A percentile compares a stretch with the other conserved stretches of the same genome.
Evolutionary conservation across 2,888 invertebrate species (phyloP).

Genomic region (Cataglyphis cursor): DNA sequence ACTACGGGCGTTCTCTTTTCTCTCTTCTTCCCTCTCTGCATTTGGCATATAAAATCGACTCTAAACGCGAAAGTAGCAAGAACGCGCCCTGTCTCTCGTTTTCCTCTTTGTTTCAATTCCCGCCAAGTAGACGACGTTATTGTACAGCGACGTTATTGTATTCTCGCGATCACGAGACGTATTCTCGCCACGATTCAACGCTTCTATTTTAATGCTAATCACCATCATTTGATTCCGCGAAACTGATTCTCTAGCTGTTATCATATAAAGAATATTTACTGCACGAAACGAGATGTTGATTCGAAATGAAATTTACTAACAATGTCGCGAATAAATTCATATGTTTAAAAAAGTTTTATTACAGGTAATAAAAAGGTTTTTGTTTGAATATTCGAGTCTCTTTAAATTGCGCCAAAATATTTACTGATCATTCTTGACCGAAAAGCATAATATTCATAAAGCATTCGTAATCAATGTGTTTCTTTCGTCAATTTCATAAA

Average conservation of each 20-base stretch:
- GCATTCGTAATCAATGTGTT: neutral
- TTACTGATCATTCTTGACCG: neutral
- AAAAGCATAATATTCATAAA: neutral
- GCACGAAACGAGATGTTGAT: slow-evolving; percentile 1
- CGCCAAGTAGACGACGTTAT: slow-evolving; percentile 26
- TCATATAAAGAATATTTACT: neutral
- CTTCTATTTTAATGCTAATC: slow-evolving; percentile 51
- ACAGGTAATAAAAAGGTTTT: neutral
- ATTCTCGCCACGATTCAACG: slow-evolving; percentile 31
- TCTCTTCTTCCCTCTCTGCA: neutral
- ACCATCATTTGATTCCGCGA: slow-evolving; percentile 9
- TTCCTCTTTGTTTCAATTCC: slow-evolving; percentile 29
- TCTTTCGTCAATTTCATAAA: neutral
- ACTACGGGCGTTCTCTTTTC: slow-evolving; percentile 19
- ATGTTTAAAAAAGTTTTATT: neutral
- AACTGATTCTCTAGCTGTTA: slow-evolving; percentile 11
- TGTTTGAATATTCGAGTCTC: neutral
- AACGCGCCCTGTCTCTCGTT: neutral
- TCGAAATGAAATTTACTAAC: neutral
- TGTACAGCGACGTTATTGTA: neutral
- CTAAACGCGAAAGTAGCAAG: slow-evolving; percentile 23
- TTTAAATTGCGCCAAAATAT: neutral
- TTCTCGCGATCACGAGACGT: slow-evolving; percentile 10
- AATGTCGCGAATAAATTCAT: neutral
- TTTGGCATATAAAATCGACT: slow-evolving; percentile 43